Evolutionary conservation across 2,888 invertebrate genomes (phyloP), one percentile per base, ranked within the genome.

Genomic region (Lepidocyrtoides sp.): DNA sequence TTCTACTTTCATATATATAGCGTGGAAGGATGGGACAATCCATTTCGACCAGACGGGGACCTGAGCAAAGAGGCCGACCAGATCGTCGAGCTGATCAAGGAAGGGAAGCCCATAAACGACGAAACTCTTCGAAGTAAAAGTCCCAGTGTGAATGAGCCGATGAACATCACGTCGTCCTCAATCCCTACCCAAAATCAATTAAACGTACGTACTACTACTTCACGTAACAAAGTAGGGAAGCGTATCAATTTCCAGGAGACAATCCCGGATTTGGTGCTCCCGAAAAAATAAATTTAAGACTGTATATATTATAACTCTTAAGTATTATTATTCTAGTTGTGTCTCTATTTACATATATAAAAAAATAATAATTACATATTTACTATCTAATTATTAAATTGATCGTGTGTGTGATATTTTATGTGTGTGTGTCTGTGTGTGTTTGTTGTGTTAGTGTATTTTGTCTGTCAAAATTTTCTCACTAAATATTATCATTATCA

Each of bases 11-110:
- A 36, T 4, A 2, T 7, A 36, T 57, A 5, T 12, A 87, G 87
- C 48, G 87, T 87, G 87, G 98, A 98, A 95, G 98, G 98, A 93
- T 98, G 98, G 97, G 99, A 99, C 96, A 99, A 99, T 96, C 99
- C 99, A 89, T 99, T 99, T 96, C 97, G 98, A 95, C 99, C 99
- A 36, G 99, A 98, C 95, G 99, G 99, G 92, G 98, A 99, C 96
- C 96, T 99, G 95, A 98, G 98, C 95, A 97, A 97, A 94, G 98
- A 99, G 96, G 99, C 99, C 32, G 99, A 99, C 95, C 98, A 98
- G 96, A 98, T 99, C 94, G 98, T 99, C 93, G 98, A 98, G 95
- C 96, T 98, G 96, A 98, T 98, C 95, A 98, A 98, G 96, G 98
- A 97, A 93, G 98, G 98, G 89, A 98, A 98, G 95, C 98, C 98